Evolutionary conservation across 2,888 invertebrate species (phyloP).

Genomic region (Tachina grossa): DNA sequence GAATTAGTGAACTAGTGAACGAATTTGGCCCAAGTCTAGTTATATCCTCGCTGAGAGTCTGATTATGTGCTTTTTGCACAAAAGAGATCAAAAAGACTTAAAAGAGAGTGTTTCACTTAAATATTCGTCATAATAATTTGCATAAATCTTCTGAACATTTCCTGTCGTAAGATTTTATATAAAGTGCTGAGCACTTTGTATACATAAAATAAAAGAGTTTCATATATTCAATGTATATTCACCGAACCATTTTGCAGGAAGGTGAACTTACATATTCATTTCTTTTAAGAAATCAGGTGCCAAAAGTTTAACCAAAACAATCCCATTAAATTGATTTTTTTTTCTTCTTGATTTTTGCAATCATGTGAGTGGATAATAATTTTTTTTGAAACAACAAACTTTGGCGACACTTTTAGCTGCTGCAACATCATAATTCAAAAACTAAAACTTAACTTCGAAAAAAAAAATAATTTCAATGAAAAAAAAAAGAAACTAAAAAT

Average conservation of each 20-base stretch:
- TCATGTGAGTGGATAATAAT: slow-evolving; percentile 50
- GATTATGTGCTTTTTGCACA: too few relatives aligned
- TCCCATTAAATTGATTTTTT: slow-evolving; percentile 20
- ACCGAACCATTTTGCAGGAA: too few relatives aligned
- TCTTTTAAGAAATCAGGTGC: slow-evolving; percentile 41
- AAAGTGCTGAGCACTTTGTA: too few relatives aligned
- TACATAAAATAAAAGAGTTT: too few relatives aligned
- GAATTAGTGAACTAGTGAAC: too few relatives aligned
- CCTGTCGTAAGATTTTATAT: too few relatives aligned
- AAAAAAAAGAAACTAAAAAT: neutral
- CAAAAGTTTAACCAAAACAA: slow-evolving; percentile 14
- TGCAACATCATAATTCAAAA: slow-evolving; percentile 43
- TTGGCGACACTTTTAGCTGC: slow-evolving; percentile 29
- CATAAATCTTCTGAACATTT: too few relatives aligned
- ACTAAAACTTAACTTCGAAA: slow-evolving; percentile 12
- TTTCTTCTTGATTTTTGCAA: slow-evolving; percentile 30
- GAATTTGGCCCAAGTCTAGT: too few relatives aligned
- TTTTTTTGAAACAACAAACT: slow-evolving; percentile 48
- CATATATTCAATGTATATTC: neutral
- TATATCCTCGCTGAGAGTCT: too few relatives aligned
- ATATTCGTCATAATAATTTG: too few relatives aligned
- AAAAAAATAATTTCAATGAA: neutral
- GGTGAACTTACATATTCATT: neutral
- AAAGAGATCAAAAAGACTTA: too few relatives aligned
- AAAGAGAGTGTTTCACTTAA: too few relatives aligned